phyloP scores from a whole-genome alignment of 1,140 invertebrate species.

The Trialeurodes vaporariorum region DNA sequence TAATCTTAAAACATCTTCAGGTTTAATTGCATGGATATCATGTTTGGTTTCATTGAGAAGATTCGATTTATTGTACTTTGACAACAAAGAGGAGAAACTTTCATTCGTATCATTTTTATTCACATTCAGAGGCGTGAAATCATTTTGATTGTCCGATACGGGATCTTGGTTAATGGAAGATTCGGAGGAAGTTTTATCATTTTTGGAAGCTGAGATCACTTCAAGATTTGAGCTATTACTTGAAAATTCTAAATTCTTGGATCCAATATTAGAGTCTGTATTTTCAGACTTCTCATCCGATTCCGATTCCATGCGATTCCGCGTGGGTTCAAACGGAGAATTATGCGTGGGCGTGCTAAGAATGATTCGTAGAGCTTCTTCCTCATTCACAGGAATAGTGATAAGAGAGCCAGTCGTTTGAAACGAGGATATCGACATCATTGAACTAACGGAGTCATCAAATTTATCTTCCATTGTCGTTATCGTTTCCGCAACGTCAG shows the following conservation, averaged over 20 bases:
- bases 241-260: background rate
- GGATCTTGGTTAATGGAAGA: background rate
- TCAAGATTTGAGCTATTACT: background rate
- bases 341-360: slow-evolving; percentile 28
- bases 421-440: slow-evolving; percentile 7
- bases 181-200: background rate
- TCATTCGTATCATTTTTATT: background rate
- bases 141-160: background rate
- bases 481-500: slow-evolving; percentile 57
- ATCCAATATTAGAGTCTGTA: background rate
- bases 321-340: background rate
- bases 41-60: background rate
- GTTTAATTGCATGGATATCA: background rate
- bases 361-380: slow-evolving; percentile 53
- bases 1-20: background rate
- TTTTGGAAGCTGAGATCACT: background rate
- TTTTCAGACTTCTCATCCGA: background rate
- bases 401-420: slow-evolving; percentile 27
- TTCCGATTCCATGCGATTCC: background rate
- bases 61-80: background rate
- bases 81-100: background rate
- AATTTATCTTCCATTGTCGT: slow-evolving; percentile 33
- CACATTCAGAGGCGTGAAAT: background rate
- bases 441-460: slow-evolving; percentile 25
- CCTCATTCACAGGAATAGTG: slow-evolving; percentile 34